Conservation (phyloP, 2,888 invertebrate species). For the Microchrysa polita region DNA sequence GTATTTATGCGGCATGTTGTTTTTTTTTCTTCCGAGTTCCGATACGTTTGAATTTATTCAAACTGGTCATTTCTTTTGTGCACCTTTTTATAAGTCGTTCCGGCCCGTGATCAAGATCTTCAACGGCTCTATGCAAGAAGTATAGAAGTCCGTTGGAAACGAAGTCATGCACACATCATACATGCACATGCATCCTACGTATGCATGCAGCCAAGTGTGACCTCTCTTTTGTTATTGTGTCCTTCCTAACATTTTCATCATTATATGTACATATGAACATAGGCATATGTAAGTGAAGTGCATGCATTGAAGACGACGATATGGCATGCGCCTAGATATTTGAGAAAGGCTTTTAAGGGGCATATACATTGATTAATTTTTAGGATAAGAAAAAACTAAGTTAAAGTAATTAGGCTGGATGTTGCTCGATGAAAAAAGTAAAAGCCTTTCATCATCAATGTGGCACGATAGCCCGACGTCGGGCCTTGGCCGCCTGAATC, state of each 20-base stretch:
- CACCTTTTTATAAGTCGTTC: slow-evolving; percentile 13
- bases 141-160: neutral
- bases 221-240: slow-evolving; percentile 9
- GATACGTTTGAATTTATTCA: slow-evolving; percentile 5
- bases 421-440: too few relatives aligned
- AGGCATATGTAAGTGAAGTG: neutral
- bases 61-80: neutral
- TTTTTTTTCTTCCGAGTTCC: neutral
- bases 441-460: too few relatives aligned
- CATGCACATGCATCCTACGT: neutral
- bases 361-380: neutral
- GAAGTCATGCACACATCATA: too few relatives aligned
- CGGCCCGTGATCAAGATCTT: neutral
- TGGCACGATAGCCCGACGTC: too few relatives aligned
- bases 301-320: neutral
- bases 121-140: neutral
- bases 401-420: neutral
- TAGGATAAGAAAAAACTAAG: neutral
- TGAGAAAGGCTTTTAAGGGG: neutral
- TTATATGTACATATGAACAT: too few relatives aligned
- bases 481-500: too few relatives aligned
- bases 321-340: neutral
- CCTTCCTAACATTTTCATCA: neutral
- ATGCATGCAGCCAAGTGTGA: neutral
- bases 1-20: neutral